A percentile compares a stretch with the other conserved stretches of the same genome.
Evolutionary conservation across 2,888 invertebrate species (phyloP).

Genomic region (Cistogaster globosa): DNA sequence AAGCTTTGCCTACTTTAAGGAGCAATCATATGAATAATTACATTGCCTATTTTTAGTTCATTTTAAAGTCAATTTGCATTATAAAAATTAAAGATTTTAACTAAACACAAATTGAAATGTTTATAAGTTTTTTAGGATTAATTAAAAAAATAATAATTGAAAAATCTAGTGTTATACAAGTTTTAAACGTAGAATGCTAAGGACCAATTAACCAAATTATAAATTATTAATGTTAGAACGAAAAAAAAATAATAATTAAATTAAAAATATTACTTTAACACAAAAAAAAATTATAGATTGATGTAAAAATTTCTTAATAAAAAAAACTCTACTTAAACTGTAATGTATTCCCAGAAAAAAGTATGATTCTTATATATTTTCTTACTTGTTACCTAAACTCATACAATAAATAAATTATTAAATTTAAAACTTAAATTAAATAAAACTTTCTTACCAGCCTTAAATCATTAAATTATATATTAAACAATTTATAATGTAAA

Average conservation of each 20-base stretch:
- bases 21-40: background rate
- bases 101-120: background rate
- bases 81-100: slow-evolving; percentile 7
- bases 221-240: slow-evolving; percentile 54
- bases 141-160: background rate
- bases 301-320: slow-evolving; percentile 21
- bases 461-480: slow-evolving; percentile 39
- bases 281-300: slow-evolving; percentile 1
- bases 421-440: slow-evolving; percentile 40
- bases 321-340: slow-evolving; percentile 47
- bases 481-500: slow-evolving; percentile 51
- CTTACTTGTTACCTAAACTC: slow-evolving; percentile 55
- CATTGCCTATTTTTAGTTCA: background rate
- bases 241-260: slow-evolving; percentile 7
- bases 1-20: slow-evolving; percentile 30
- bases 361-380: slow-evolving; percentile 48
- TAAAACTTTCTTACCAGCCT: slow-evolving; percentile 68
- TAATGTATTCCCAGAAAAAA: slow-evolving; percentile 68
- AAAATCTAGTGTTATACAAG: slow-evolving; percentile 48
- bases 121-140: slow-evolving; percentile 8
- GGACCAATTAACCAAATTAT: slow-evolving; percentile 72
- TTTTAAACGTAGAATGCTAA: slow-evolving; percentile 71
- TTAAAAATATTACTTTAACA: slow-evolving; percentile 42
- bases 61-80: background rate
- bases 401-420: slow-evolving; percentile 28